Evolutionary conservation across 2,797 vertebrate genomes (phyloP).

Genomic region (Arnoldichthys spilopterus): DNA sequence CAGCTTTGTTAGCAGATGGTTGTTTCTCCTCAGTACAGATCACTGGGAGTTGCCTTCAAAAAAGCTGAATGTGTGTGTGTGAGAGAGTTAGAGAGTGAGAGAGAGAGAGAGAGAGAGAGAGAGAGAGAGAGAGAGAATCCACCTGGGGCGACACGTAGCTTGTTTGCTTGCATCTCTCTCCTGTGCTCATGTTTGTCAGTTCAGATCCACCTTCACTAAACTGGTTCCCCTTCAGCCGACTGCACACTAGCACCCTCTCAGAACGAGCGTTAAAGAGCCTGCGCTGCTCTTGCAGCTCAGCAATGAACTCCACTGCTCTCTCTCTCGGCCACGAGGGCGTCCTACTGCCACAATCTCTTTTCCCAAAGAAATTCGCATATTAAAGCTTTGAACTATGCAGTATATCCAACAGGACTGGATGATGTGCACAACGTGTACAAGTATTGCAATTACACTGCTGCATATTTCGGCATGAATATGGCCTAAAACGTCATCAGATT

Average conservation of each 20-base stretch:
- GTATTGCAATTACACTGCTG: background rate
- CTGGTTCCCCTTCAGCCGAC: conserved; percentile 35
- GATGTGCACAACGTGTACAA: too few species aligned
- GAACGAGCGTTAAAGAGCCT: background rate
- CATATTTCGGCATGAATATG: too few species aligned
- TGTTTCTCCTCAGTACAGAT: too few species aligned
- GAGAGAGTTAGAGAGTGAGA: too few species aligned
- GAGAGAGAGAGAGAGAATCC: too few species aligned
- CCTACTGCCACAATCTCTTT: background rate
- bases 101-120: too few species aligned
- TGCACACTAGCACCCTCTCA: conserved; percentile 44
- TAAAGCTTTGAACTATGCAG: background rate
- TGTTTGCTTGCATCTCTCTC: conserved; percentile 39
- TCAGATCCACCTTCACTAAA: conserved; percentile 40
- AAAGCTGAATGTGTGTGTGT: conserved; percentile 13
- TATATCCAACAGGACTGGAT: too few species aligned
- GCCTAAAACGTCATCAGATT: too few species aligned
- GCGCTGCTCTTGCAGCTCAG: background rate
- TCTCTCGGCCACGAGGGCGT: background rate
- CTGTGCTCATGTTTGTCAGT: conserved; percentile 46
- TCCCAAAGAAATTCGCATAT: background rate
- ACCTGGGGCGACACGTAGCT: conserved; percentile 14
- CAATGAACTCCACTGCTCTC: background rate
- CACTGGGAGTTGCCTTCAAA: background rate
- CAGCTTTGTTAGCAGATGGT: too few species aligned